A percentile compares a stretch with the other conserved stretches of the same genome.
These are phyloP conservation scores for Galago senegalensis DNA, from an alignment of 2,797 vertebrate genomes.

Conservation along the genomic window DNA sequence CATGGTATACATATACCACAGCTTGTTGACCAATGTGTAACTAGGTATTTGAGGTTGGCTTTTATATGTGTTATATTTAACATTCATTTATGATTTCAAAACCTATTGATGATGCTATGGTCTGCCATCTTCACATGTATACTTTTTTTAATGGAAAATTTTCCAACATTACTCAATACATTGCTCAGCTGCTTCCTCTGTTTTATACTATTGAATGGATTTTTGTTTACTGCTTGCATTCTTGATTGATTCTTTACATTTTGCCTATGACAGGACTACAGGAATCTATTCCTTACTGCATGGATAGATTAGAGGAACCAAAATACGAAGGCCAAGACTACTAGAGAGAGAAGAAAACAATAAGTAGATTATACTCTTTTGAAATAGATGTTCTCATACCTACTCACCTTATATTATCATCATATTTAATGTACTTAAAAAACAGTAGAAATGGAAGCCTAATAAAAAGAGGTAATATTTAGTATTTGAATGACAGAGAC, in stretches of 20 bases:
- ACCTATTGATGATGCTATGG: neutral
- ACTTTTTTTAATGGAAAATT: neutral
- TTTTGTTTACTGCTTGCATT: constrained; percentile 1
- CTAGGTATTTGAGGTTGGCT: neutral
- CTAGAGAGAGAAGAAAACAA: neutral
- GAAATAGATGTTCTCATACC: neutral
- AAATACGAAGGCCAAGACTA: neutral
- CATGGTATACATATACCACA: too few species aligned
- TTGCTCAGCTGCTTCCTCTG: neutral
- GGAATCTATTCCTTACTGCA: neutral
- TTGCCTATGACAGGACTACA: neutral
- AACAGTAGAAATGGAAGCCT: constrained; percentile 6
- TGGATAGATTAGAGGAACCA: neutral
- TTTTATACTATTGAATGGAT: neutral
- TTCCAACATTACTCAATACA: neutral
- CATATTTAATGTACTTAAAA: constrained; percentile 42
- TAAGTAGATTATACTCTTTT: neutral
- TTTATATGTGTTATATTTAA: neutral
- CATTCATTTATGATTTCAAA: constrained; percentile 6
- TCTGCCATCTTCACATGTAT: neutral
- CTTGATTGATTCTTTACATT: neutral
- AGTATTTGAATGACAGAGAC: constrained; percentile 33
- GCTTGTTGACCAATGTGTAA: neutral
- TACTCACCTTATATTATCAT: neutral
- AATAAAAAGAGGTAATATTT: neutral